Evolutionary conservation across 2,888 invertebrate genomes (phyloP).

Genomic region (Shargacucullia verbasci): DNA sequence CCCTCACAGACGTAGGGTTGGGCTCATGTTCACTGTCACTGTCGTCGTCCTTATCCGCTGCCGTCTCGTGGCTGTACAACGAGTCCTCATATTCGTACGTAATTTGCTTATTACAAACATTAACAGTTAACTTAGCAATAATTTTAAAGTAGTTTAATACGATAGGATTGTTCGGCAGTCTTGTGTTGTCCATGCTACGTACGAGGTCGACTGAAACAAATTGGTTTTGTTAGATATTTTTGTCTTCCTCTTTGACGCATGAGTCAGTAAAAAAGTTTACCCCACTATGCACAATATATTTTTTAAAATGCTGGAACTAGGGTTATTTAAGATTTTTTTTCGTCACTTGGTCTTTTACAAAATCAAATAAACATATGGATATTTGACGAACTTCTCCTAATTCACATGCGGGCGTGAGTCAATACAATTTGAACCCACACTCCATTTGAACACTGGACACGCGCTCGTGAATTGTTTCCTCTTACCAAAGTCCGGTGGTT

Average conservation of each 20-base stretch:
- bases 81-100: constrained; percentile 83
- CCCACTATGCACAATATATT: no score
- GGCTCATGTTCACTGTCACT: constrained; percentile 89
- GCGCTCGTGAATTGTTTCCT: no score
- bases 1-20: constrained; percentile 80
- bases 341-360: no score
- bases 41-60: constrained; percentile 88
- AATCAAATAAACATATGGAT: no score
- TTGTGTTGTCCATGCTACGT: constrained; percentile 84
- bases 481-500: constrained; percentile 91
- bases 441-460: no score
- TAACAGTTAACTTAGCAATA: constrained; percentile 80
- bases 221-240: constrained; percentile 2
- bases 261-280: no score
- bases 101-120: constrained; percentile 83
- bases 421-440: no score
- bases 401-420: no score
- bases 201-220: constrained; percentile 81
- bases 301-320: no score
- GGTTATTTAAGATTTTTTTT: no score
- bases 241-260: no score
- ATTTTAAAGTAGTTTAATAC: constrained; percentile 81
- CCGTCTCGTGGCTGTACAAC: constrained; percentile 80
- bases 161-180: constrained; percentile 88
- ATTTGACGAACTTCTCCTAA: no score